phyloP scores from a whole-genome alignment of 1,140 invertebrate genomes.

The Eupristina koningsbergeri region DNA sequence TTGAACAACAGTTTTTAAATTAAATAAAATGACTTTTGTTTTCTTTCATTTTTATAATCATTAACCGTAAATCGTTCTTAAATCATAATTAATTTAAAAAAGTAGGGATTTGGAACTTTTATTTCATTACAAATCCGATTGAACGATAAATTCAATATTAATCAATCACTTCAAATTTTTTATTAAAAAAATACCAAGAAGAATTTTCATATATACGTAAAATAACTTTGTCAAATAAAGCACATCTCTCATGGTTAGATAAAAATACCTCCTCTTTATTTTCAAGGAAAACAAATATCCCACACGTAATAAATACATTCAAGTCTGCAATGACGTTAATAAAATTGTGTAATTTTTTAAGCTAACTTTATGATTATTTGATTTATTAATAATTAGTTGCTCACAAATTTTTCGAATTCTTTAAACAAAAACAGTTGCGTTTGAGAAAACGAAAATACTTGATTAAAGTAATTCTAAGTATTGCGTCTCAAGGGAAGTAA shows the following conservation, averaged over 20 bases:
- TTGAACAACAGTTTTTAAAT: no score
- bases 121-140: background rate
- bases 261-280: no score
- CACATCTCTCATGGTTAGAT: no score
- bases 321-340: no score
- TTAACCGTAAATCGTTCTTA: background rate
- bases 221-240: no score
- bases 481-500: background rate
- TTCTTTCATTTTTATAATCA: background rate
- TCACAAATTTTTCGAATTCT: background rate
- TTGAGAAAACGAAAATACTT: background rate
- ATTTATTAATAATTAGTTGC: background rate
- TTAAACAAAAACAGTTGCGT: background rate
- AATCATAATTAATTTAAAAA: background rate
- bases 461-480: background rate
- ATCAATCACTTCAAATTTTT: background rate
- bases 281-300: no score
- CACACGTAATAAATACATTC: no score
- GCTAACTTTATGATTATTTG: no score
- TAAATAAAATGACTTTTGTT: background rate
- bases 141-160: background rate
- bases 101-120: background rate
- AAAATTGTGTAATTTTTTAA: no score
- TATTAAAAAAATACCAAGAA: background rate
- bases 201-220: background rate